Conservation (phyloP, 1,140 invertebrate genomes). For the Diorhabda elongata region DNA sequence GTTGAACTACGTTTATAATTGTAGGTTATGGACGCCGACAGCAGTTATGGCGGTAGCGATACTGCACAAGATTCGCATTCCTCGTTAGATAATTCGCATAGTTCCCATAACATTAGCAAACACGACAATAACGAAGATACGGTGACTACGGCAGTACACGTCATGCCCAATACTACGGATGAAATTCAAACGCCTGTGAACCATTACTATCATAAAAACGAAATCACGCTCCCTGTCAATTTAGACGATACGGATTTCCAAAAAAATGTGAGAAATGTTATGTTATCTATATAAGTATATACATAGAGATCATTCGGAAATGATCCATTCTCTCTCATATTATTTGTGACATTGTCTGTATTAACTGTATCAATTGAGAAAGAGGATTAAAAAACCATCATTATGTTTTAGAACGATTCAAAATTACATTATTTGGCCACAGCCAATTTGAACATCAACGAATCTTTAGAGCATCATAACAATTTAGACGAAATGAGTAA, state of each 20-base stretch:
- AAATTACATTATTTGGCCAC: constrained; percentile 44
- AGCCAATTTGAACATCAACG: constrained; percentile 45
- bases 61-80: constrained; percentile 44
- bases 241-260: constrained; percentile 41
- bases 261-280: background rate
- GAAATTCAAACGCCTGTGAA: constrained; percentile 17
- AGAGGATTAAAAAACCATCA: too few species aligned
- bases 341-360: too few species aligned
- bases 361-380: too few species aligned
- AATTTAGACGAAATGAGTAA: constrained; percentile 42
- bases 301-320: too few species aligned
- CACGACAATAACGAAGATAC: constrained; percentile 15
- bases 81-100: background rate
- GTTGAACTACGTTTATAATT: constrained; percentile 17
- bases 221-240: constrained; percentile 44
- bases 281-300: too few species aligned
- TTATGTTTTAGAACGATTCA: constrained; percentile 9
- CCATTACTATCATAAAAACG: constrained; percentile 46
- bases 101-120: constrained; percentile 1
- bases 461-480: constrained; percentile 38
- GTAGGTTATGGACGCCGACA: constrained; percentile 46
- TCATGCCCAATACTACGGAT: constrained; percentile 11
- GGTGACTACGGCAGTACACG: constrained; percentile 22
- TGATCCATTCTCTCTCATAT: too few species aligned
- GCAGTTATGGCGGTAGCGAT: constrained; percentile 46